Percentiles rank a stretch among this genome's conserved stretches.
phyloP scores from a whole-genome alignment of 2,888 invertebrate species.

The Seladonia tumulorum region DNA sequence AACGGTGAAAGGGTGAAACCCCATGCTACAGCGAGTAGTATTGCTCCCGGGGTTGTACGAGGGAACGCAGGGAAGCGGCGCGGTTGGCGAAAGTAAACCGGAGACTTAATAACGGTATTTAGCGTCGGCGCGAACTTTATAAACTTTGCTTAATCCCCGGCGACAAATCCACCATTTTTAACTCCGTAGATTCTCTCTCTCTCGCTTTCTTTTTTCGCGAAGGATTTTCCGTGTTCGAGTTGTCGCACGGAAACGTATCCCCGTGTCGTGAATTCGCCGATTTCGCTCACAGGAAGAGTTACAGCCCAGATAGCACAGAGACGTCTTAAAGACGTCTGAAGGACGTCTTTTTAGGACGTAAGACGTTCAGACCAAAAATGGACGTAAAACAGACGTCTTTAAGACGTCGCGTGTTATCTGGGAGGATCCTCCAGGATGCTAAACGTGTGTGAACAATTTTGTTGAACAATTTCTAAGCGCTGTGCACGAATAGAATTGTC shows the following conservation, averaged over 20 bases:
- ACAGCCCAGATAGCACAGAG: too few relatives aligned
- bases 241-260: neutral
- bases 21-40: slow-evolving; percentile 43
- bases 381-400: too few relatives aligned
- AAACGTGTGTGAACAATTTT: too few relatives aligned
- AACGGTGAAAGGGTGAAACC: slow-evolving; percentile 59
- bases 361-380: too few relatives aligned
- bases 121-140: slow-evolving; percentile 63
- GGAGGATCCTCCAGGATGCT: too few relatives aligned
- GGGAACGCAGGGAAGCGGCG: slow-evolving; percentile 15
- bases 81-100: slow-evolving; percentile 35
- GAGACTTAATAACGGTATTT: slow-evolving; percentile 69
- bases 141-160: slow-evolving; percentile 68
- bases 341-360: too few relatives aligned
- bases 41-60: slow-evolving; percentile 5
- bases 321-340: too few relatives aligned
- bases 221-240: slow-evolving; percentile 25
- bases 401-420: too few relatives aligned
- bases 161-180: slow-evolving; percentile 56
- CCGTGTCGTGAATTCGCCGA: neutral
- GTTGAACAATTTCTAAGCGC: too few relatives aligned
- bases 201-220: too few relatives aligned
- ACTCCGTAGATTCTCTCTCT: neutral
- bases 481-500: too few relatives aligned
- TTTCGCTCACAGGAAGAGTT: too few relatives aligned